Base-by-base conservation (phyloP, 2,888 invertebrate species). In the Yponomeuta plumbellus region DNA sequence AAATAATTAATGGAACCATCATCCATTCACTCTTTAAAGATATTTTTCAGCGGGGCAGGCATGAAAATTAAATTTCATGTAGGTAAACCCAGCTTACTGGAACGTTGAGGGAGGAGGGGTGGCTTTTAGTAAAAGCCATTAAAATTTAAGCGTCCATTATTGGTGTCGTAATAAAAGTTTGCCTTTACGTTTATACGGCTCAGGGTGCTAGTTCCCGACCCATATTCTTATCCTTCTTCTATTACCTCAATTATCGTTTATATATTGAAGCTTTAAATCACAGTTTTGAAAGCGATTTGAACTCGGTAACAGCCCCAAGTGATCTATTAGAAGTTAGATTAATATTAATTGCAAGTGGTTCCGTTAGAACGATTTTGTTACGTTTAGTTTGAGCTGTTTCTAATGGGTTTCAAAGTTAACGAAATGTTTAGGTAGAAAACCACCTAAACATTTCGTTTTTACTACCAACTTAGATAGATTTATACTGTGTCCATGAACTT, bases 61-160 rank as follows among this genome's bases (percentile, higher is more conserved):
- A 63, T 44, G 40, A 63, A 22, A 63, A 63, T 44, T 21, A 22
- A 34, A 64, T 64, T 64, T 26, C 64, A 34, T 64, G 57, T 56
- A 26, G 56, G 23, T 56, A 64, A 57, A 39, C 20, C 11, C 52
- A 21, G n/a, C 44, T 22, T 23, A 44, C 3, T 44, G 44, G 17
- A 44, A 17, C 44, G 11, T 26, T 6, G 56, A 11, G 11, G 56
- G 66, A 34, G 21, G 44, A 4, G 11, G 73, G 73, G 69, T 69
- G 68, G 70, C 70, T 75, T 74, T 74, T 73, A 73, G 70, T 69
- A 68, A 69, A 72, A 71, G 71, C 71, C 72, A 74, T 75, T 73
- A 74, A 74, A 75, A 73, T 73, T 74, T 70, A 69, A 69, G 66
- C 69, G 66, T 64, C 64, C 57, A 64, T 34, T 34, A 34, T 57